Percentiles rank a stretch among this genome's conserved stretches.
Conservation (phyloP, 2,888 invertebrate genomes). For the Lagria hirta region DNA sequence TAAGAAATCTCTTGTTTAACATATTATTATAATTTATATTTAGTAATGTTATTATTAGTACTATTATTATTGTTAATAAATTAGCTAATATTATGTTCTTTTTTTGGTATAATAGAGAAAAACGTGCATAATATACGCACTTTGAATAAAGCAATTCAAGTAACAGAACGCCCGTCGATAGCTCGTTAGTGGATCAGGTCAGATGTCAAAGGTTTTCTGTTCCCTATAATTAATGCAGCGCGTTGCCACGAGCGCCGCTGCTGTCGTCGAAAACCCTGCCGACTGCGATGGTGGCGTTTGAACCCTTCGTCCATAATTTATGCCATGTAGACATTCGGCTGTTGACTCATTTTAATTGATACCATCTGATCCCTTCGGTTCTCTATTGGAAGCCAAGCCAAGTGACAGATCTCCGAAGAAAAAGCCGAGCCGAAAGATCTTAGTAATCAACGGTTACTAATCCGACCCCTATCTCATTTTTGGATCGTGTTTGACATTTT, state of each 20-base stretch:
- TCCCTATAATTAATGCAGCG: constrained; percentile 54
- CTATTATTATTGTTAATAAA: no score
- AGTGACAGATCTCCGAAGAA: no score
- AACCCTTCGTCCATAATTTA: constrained; percentile 24
- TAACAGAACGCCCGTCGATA: constrained; percentile 52
- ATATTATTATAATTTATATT: no score
- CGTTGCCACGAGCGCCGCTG: constrained; percentile 47
- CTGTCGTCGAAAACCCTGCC: constrained; percentile 30
- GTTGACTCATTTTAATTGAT: constrained; percentile 25
- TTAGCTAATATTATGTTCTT: neutral
- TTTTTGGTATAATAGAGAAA: neutral
- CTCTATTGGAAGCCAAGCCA: constrained; percentile 3
- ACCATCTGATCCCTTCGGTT: constrained; percentile 8
- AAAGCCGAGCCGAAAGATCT: neutral
- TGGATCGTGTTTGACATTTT: constrained; percentile 15
- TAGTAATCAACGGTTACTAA: constrained; percentile 16
- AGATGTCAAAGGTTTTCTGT: constrained; percentile 57
- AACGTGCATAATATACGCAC: constrained; percentile 17
- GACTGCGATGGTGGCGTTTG: constrained; percentile 13
- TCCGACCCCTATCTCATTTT: constrained; percentile 17
- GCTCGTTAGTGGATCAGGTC: constrained; percentile 55
- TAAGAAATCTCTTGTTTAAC: no score
- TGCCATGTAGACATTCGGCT: no score
- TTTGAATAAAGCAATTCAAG: constrained; percentile 34
- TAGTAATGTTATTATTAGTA: no score